These are phyloP conservation scores for Pentamera pediparva DNA, from an alignment of 53 echinoderm and acorn worm genomes.

Conservation along the genomic window DNA sequence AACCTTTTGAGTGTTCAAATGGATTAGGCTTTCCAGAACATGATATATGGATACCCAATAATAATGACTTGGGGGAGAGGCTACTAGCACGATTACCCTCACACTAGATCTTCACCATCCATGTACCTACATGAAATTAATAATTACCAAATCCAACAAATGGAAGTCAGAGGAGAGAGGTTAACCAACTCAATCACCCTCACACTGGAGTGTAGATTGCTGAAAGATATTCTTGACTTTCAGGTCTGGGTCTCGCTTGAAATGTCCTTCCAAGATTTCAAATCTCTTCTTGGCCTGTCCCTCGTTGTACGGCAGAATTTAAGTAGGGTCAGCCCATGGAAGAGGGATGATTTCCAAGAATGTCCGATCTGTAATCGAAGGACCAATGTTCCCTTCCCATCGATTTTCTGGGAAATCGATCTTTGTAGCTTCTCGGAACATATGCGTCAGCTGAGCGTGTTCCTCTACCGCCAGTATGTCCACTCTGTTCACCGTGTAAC, in stretches of 20 bases:
- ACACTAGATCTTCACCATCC: no score
- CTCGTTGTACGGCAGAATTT: conserved; percentile 31
- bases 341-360: conserved; percentile 28
- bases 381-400: not conserved
- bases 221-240: conserved; percentile 20
- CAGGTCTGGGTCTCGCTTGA: conserved; percentile 15
- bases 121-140: no score
- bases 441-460: not conserved
- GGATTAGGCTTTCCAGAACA: no score
- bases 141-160: no score
- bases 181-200: no score
- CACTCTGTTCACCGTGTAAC: not conserved
- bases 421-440: conserved; percentile 18
- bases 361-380: conserved; percentile 26
- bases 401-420: no score
- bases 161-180: no score
- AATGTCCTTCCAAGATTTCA: conserved; percentile 16
- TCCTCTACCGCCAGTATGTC: not conserved
- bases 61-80: no score
- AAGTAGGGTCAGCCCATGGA: conserved; percentile 29
- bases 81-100: no score
- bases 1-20: no score
- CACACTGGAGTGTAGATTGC: no score
- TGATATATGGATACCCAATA: no score
- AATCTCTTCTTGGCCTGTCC: conserved; percentile 21